These are phyloP conservation scores for Gymnosoma rotundatum DNA, from an alignment of 2,888 invertebrate species.

Conservation along the genomic window DNA sequence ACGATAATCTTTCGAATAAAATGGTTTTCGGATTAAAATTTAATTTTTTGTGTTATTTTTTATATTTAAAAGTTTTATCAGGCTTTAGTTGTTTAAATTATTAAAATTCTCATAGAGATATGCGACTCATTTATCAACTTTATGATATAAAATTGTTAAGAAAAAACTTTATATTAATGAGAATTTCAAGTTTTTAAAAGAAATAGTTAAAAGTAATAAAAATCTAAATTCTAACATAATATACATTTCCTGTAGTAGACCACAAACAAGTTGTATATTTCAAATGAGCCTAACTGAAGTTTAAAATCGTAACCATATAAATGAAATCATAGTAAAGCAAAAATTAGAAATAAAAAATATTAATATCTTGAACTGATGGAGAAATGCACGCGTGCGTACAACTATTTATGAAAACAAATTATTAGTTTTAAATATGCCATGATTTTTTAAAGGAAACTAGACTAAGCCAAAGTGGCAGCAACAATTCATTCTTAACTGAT, in stretches of 20 bases:
- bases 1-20: too few relatives aligned
- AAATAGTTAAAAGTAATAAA: too few relatives aligned
- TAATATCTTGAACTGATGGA: not conserved
- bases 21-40: too few relatives aligned
- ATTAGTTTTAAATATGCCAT: conserved; percentile 59
- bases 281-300: conserved; percentile 27
- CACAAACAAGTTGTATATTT: conserved; percentile 52
- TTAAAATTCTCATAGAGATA: too few relatives aligned
- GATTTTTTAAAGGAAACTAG: conserved; percentile 53
- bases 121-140: too few relatives aligned
- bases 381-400: conserved; percentile 67
- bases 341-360: conserved; percentile 2
- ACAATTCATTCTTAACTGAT: conserved; percentile 4
- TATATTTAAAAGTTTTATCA: too few relatives aligned
- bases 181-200: too few relatives aligned
- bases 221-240: conserved; percentile 35
- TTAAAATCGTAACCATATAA: not conserved
- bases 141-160: too few relatives aligned
- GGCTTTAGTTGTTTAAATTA: too few relatives aligned
- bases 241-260: conserved; percentile 47
- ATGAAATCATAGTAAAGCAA: not conserved
- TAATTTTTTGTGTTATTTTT: too few relatives aligned
- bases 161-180: too few relatives aligned
- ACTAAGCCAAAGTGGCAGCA: conserved; percentile 18
- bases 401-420: conserved; percentile 63